Percentiles rank a stretch among this genome's conserved stretches.
Conservation (phyloP, 2,113 vertebrate species). For the Brachyhypopomus gauderio region DNA sequence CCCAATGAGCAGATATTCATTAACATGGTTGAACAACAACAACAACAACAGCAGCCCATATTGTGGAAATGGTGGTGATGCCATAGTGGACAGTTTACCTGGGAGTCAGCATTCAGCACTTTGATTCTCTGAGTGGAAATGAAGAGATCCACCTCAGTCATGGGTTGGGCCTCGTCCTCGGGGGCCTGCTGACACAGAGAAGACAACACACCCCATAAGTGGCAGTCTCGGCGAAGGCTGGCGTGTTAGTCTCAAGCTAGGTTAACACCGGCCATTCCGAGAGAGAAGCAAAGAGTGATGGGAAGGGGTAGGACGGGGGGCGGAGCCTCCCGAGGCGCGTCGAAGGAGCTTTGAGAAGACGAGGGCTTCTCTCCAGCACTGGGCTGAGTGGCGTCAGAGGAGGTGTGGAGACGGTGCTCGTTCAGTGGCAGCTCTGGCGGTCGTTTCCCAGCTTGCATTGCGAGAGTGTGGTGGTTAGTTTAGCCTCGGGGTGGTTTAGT, state of each 20-base stretch:
- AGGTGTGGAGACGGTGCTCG: slow-evolving; percentile 1
- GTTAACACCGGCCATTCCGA: neutral
- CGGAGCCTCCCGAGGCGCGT: slow-evolving; percentile 33
- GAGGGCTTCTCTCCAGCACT: neutral
- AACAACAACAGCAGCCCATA: too few species aligned
- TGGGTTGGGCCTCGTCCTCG: slow-evolving; percentile 88
- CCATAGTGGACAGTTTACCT: slow-evolving; percentile 74
- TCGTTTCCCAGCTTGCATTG: neutral
- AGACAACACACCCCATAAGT: slow-evolving; percentile 28
- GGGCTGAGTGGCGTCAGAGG: neutral
- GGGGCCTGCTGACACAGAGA: slow-evolving; percentile 78
- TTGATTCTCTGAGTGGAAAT: slow-evolving; percentile 98
- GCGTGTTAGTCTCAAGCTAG: neutral
- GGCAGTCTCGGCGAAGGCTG: neutral
- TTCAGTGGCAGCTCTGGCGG: slow-evolving; percentile 30
- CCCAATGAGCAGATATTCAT: too few species aligned
- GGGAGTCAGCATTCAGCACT: slow-evolving; percentile 94
- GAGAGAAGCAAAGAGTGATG: neutral
- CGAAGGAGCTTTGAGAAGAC: slow-evolving; percentile 31
- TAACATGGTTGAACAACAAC: too few species aligned
- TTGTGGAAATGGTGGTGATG: too few species aligned
- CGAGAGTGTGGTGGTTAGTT: slow-evolving; percentile 48
- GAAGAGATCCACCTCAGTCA: slow-evolving; percentile 98
- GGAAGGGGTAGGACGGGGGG: slow-evolving; percentile 15
- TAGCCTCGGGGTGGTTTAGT: slow-evolving; percentile 24